phyloP scores from a whole-genome alignment of 23 tunicate genomes.

The Phallusia fumigata region DNA sequence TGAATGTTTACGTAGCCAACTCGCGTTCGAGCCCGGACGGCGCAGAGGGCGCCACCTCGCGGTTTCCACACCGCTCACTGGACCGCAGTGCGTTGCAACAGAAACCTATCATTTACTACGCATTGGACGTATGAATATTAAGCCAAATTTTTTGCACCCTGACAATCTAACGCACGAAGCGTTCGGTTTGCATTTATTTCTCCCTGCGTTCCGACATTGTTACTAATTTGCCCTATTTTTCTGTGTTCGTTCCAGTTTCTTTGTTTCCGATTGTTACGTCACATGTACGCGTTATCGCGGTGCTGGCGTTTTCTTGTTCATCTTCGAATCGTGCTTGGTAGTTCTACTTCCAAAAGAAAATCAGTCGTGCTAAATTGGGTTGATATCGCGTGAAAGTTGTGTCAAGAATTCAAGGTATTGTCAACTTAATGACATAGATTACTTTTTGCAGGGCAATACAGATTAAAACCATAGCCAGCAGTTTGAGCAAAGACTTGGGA shows the following conservation, averaged over 20 bases:
- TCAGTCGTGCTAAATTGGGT: no score
- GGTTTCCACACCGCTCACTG: slow-evolving; percentile 3
- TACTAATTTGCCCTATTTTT: no score
- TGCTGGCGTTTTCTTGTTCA: neutral
- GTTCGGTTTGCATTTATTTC: no score
- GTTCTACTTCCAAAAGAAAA: neutral
- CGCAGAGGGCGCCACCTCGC: slow-evolving; percentile 28
- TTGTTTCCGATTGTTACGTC: neutral
- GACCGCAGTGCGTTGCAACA: slow-evolving; percentile 7
- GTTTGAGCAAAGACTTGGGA: no score
- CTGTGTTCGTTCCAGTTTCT: neutral
- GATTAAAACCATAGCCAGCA: no score
- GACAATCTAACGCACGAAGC: no score
- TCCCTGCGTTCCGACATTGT: no score
- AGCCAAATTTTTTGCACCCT: no score
- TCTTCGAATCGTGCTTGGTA: neutral
- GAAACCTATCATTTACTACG: slow-evolving; percentile 52
- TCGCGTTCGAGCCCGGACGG: slow-evolving; percentile 46
- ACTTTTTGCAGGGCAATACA: no score
- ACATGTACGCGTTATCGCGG: neutral
- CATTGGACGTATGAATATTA: slow-evolving; percentile 70
- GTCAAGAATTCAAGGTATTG: no score
- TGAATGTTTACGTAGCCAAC: slow-evolving; percentile 33
- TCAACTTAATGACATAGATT: no score
- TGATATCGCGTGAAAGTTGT: no score